These are phyloP conservation scores for Incurvaria masculella DNA, from an alignment of 2,888 invertebrate genomes.

Conservation along the genomic window DNA sequence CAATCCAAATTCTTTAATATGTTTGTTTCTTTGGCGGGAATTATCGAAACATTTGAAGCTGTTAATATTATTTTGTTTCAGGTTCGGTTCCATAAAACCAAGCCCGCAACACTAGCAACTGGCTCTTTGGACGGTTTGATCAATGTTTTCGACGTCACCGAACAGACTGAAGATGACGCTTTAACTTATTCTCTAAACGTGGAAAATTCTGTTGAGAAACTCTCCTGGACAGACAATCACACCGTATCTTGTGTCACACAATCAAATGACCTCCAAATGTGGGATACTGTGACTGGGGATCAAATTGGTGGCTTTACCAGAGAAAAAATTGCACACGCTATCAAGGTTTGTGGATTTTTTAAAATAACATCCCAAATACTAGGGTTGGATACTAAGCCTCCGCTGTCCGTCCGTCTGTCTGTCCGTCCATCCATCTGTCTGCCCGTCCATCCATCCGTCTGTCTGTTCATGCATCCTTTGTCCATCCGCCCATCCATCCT, in stretches of 20 bases:
- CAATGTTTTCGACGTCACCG: slow-evolving; percentile 76
- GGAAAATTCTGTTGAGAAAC: slow-evolving; percentile 68
- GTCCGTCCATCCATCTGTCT: too few relatives aligned
- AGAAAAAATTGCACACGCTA: slow-evolving; percentile 53
- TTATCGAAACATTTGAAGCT: too few relatives aligned
- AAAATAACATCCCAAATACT: too few relatives aligned
- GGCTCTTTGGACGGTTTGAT: slow-evolving; percentile 83
- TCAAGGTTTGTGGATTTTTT: slow-evolving; percentile 51
- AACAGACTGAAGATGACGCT: slow-evolving; percentile 76
- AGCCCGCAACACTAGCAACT: slow-evolving; percentile 65
- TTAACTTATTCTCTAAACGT: slow-evolving; percentile 73
- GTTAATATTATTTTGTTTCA: too few relatives aligned
- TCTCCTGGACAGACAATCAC: slow-evolving; percentile 53
- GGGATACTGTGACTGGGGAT: slow-evolving; percentile 63
- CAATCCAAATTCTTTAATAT: slow-evolving; percentile 1
- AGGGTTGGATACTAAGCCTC: too few relatives aligned
- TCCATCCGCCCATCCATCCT: too few relatives aligned
- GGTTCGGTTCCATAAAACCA: slow-evolving; percentile 68
- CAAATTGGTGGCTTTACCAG: slow-evolving; percentile 56
- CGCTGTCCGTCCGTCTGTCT: too few relatives aligned
- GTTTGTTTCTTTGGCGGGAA: background rate
- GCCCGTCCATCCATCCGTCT: too few relatives aligned
- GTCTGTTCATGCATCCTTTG: too few relatives aligned
- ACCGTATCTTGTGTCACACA: slow-evolving; percentile 66
- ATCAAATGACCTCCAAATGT: slow-evolving; percentile 67